Conservation (phyloP, 2,888 invertebrate species). For the Pachycephus smyrnensis region DNA sequence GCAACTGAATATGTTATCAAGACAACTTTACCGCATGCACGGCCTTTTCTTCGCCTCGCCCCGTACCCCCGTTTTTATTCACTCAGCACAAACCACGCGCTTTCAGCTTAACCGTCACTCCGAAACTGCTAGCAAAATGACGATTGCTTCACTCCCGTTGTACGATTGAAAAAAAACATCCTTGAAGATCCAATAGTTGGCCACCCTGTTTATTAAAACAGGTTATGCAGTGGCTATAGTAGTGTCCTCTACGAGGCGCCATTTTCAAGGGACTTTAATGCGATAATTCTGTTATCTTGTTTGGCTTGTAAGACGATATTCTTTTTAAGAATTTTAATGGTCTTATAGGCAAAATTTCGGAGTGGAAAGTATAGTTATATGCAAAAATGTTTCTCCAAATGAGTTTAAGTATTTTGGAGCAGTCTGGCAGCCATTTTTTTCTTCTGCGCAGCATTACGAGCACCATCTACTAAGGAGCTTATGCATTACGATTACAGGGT, state of each 20-base stretch:
- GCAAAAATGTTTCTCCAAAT: not conserved
- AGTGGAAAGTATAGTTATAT: not conserved
- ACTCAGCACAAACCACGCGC: not conserved
- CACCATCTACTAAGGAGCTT: not conserved
- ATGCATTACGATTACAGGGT: not conserved
- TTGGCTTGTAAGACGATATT: not conserved
- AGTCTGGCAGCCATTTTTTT: not conserved
- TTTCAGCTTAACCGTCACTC: not conserved
- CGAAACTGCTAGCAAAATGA: not conserved
- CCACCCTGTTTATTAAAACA: not conserved
- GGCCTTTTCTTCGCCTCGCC: slow-evolving; percentile 2
- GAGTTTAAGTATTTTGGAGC: not conserved
- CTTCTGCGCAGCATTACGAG: not conserved
- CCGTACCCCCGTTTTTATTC: not conserved
- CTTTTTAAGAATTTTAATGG: not conserved
- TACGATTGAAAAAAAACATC: not conserved
- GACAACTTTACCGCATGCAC: slow-evolving; percentile 1
- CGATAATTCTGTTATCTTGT: not conserved
- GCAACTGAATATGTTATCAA: not conserved
- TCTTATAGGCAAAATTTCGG: not conserved
- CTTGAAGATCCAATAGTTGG: not conserved
- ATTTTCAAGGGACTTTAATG: not conserved
- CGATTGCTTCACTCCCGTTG: not conserved
- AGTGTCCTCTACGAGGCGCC: not conserved
- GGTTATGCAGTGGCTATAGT: not conserved